These are phyloP conservation scores for Agriopis aurantiaria DNA, from an alignment of 2,888 invertebrate genomes.

Conservation along the genomic window DNA sequence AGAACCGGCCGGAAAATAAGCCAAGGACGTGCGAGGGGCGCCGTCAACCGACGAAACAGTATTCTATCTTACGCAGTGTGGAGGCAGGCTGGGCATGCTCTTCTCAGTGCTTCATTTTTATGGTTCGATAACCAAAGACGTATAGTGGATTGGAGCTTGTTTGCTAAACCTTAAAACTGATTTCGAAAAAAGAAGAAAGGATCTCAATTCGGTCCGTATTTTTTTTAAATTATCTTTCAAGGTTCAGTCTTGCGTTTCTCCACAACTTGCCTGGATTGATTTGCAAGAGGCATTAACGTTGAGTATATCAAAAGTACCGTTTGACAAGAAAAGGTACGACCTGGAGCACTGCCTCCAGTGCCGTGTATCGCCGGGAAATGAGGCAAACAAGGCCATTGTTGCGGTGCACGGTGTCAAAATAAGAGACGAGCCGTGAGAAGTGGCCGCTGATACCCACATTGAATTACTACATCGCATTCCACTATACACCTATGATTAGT, in stretches of 20 bases:
- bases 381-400: slow-evolving; percentile 33
- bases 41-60: background rate
- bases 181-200: too few relatives aligned
- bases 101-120: too few relatives aligned
- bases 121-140: too few relatives aligned
- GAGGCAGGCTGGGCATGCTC: background rate
- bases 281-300: background rate
- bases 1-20: slow-evolving; percentile 46
- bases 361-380: slow-evolving; percentile 7
- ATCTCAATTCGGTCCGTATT: too few relatives aligned
- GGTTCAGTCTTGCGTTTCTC: too few relatives aligned
- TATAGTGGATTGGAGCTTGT: too few relatives aligned
- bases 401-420: slow-evolving; percentile 14
- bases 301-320: too few relatives aligned
- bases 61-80: background rate
- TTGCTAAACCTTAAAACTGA: too few relatives aligned
- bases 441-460: slow-evolving; percentile 5
- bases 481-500: too few relatives aligned
- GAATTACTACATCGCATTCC: slow-evolving; percentile 19
- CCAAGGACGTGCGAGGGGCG: slow-evolving; percentile 43
- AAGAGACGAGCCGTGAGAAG: slow-evolving; percentile 19
- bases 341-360: background rate
- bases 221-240: too few relatives aligned
- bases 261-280: too few relatives aligned
- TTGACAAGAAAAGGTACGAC: background rate